Evolutionary conservation across 2,113 vertebrate genomes (phyloP).

Genomic region (Cygnus buccinator): DNA sequence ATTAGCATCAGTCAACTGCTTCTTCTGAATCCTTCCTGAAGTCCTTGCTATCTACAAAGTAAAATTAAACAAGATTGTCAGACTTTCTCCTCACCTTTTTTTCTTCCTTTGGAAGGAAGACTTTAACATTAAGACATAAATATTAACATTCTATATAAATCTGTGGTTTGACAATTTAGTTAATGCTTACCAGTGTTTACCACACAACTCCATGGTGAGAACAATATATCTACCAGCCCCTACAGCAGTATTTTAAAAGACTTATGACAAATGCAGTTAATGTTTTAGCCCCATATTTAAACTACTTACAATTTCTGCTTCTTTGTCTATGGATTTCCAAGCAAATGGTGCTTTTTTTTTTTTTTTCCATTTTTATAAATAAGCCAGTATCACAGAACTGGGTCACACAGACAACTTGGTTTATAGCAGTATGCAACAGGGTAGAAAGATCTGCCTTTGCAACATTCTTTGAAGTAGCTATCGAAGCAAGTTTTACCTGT

Average conservation of each 20-base stretch:
- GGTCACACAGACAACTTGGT: neutral
- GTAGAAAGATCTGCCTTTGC: neutral
- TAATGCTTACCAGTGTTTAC: neutral
- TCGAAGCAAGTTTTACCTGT: slow-evolving; percentile 71
- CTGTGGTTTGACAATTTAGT: neutral
- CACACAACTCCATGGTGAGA: neutral
- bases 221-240: neutral
- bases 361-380: neutral
- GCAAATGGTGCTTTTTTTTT: neutral
- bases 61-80: slow-evolving; percentile 4
- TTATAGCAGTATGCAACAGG: neutral
- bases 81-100: neutral
- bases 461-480: neutral
- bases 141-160: neutral
- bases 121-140: neutral
- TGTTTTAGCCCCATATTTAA: neutral
- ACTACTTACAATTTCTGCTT: neutral
- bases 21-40: slow-evolving; percentile 69
- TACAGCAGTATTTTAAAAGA: neutral
- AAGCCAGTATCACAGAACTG: neutral
- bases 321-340: neutral
- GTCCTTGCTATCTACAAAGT: slow-evolving; percentile 63
- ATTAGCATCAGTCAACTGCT: slow-evolving; percentile 37
- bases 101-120: accelerated
- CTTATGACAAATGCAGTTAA: neutral